Percentiles rank a stretch among this genome's conserved stretches.
phyloP scores from a whole-genome alignment of 2,113 vertebrate species.

The Neodon shergylaensis region DNA sequence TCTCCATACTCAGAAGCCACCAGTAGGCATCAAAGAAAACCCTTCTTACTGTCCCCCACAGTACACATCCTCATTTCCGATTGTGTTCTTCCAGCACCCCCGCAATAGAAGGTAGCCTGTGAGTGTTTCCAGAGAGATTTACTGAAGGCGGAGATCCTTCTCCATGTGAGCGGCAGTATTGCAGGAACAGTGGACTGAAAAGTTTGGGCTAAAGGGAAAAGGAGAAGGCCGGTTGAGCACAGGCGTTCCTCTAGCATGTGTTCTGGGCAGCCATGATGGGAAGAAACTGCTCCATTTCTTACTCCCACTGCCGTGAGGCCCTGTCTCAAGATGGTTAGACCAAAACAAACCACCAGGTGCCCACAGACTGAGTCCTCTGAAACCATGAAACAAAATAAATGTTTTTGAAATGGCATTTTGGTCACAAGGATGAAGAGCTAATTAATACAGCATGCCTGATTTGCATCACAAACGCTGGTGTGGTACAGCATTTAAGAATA shows the following conservation, averaged over 20 bases:
- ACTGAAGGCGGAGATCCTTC: neutral
- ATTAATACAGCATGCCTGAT: no score
- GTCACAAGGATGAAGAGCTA: neutral
- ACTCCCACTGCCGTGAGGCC: neutral
- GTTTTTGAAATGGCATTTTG: neutral
- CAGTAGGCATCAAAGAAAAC: neutral
- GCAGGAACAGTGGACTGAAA: neutral
- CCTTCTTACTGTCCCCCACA: no score
- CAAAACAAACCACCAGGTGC: neutral
- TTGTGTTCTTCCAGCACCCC: neutral
- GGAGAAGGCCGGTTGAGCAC: neutral
- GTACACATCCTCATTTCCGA: neutral
- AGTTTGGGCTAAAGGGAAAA: neutral
- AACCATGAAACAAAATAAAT: neutral
- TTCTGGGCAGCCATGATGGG: neutral
- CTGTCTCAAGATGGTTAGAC: neutral
- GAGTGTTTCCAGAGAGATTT: neutral
- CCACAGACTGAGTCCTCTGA: neutral
- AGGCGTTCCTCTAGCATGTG: neutral
- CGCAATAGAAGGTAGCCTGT: neutral
- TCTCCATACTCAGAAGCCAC: neutral
- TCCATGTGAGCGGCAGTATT: no score
- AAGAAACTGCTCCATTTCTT: neutral
- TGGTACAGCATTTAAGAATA: neutral
- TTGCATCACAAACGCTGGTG: neutral